Base-by-base conservation (phyloP, 1,140 invertebrate genomes). In the Philaenus spumarius region DNA sequence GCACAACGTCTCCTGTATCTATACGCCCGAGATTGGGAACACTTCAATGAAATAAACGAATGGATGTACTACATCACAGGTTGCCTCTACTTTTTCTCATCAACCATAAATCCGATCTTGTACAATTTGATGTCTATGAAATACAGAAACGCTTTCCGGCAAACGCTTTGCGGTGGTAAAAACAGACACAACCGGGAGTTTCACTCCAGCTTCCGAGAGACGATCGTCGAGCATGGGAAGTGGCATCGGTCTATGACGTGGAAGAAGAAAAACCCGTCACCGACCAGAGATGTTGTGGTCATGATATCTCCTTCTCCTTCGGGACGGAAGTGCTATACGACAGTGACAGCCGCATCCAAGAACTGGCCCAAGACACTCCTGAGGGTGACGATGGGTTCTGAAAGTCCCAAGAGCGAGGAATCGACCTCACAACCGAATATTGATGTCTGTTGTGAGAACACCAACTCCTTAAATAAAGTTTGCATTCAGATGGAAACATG, bases 71-170 rank as follows among this genome's bases (percentile, higher is more conserved):
- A 88, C 50, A 76, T 87, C 4, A 81, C 86, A 14, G 90, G 90
- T 1, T 82, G 86, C 43, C 79, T 90, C 7, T 96, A 95, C 74
- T 96, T 93, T 71, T 81, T 94, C 42, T 91, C 88, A 22, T 85
- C 87, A 17, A 93, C 90, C 0, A 82, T 94, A 40, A 96, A 95
- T 76, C 92, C 93, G 0, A 89, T 95, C 59, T 73, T 96, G 0
- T 96, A 96, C 70, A 93, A 90, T 71, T 80, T 95, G 0, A 94
- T 96, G 90, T 94, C 90, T 5, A 78, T 82, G 23, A 86, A 86
- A 63, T 95, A 92, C 72, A 75, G 92, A 12, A 75, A 81, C 1
- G 91, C 90, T 1, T 94, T 94, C 64, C 82, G 79, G 55, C 80
- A 85, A 66, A 84, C 82, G 1, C 73, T 87, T 1, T 86, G 82